Base-by-base conservation (phyloP, 2,113 vertebrate genomes). In the human (Homo sapiens) region DNA sequence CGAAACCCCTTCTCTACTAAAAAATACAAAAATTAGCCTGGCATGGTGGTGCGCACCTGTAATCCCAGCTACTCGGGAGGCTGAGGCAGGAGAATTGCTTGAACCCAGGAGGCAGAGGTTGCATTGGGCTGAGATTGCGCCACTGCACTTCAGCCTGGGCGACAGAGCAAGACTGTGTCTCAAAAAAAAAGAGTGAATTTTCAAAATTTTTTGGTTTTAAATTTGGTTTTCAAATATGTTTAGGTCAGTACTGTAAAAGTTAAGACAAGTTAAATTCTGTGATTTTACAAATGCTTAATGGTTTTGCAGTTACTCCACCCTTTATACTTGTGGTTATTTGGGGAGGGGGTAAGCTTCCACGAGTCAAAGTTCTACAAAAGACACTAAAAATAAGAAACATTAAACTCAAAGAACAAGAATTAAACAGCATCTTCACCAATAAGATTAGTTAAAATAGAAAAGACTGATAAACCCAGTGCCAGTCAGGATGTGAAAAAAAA, bases 341-440 rank as follows among this genome's bases (percentile, higher is more conserved):
- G 55, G 2, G 40, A 23, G 38, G 45, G 8, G 12, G 22, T 82
- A 88, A 88, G 43, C 48, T n/a, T 78, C 72, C 35, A 88, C 17
- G 40, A 92, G 40, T 40, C n/a, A 57, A 55, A 89, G 6, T 68
- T 87, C 20, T 45, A 72, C 50, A 78, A 70, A 91, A 43, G 57
- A 61, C 59, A 92, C 78, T 79, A 83, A 88, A 68, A 87, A 10
- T 68, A 82, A 50, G 48, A 57, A 88, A 59, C 57, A n/a, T 43
- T 50, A 82, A 92, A 57, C 48, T 82, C n/a, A 43, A 61, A 89
- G 72, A 43, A 57, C 64, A 96, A 92, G 22, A 92, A 90, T 83
- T 84, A 32, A 92, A 85, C 25, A 45, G 8, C 9, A 45, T 40
- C 76, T 86, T 90, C 70, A 70, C n/a, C 43, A 43, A 45, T 79